Evolutionary conservation across 2,797 vertebrate genomes (phyloP).

Genomic region (Malurus leucopterus): DNA sequence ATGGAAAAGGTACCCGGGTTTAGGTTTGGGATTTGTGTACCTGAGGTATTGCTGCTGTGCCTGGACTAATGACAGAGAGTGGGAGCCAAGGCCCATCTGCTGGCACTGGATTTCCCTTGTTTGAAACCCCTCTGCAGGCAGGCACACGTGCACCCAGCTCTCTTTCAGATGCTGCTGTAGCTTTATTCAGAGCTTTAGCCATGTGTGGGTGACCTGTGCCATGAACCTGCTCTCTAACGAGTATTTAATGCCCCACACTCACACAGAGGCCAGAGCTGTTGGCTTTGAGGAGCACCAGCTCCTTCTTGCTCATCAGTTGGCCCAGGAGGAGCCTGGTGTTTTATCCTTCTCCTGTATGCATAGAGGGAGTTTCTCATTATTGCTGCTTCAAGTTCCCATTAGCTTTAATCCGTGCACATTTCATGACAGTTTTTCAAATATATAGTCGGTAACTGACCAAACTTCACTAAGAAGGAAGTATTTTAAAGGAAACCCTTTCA

Average conservation of each 20-base stretch:
- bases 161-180: background rate
- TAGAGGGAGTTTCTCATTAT: background rate
- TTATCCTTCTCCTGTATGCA: fast-evolving
- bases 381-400: background rate
- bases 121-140: background rate
- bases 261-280: background rate
- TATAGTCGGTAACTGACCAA: background rate
- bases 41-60: background rate
- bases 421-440: background rate
- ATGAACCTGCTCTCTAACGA: background rate
- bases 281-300: background rate
- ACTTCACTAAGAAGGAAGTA: background rate
- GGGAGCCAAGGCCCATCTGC: fast-evolving
- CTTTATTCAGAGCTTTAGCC: background rate
- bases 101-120: background rate
- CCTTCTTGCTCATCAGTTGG: background rate
- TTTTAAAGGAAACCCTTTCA: background rate
- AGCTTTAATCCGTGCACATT: background rate
- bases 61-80: background rate
- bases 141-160: fast-evolving
- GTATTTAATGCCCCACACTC: fast-evolving
- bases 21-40: background rate
- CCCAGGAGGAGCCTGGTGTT: background rate
- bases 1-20: background rate
- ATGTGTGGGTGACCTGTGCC: fast-evolving